Percentiles rank a stretch among this genome's conserved stretches.
Evolutionary conservation across 2,113 vertebrate genomes (phyloP).

Genomic region (Girardinichthys multiradiatus): DNA sequence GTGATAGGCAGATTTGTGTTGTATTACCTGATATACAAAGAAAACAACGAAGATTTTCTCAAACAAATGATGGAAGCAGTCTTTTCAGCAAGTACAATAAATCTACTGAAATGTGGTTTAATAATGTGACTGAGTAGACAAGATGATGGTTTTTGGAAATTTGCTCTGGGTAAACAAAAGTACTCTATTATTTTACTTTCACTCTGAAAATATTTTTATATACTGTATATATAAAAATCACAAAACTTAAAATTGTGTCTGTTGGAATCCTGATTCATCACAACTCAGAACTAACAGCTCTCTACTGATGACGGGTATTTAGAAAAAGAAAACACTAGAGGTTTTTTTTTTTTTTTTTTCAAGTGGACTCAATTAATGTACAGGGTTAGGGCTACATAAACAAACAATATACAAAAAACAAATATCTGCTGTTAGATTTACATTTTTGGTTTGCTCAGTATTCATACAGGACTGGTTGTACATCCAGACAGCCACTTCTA

Average conservation of each 20-base stretch:
- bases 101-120: neutral
- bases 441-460: too few species aligned
- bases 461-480: too few species aligned
- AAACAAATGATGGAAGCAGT: neutral
- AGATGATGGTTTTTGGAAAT: neutral
- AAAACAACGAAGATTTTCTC: slow-evolving; percentile 32
- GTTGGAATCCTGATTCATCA: neutral
- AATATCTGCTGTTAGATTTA: too few species aligned
- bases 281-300: neutral
- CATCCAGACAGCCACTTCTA: too few species aligned
- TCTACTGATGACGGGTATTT: neutral
- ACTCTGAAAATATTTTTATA: neutral
- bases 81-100: slow-evolving; percentile 24
- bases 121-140: neutral
- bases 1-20: slow-evolving; percentile 47
- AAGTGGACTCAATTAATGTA: too few species aligned
- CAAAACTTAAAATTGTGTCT: neutral
- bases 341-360: too few species aligned
- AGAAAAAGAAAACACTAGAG: neutral
- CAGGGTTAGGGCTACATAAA: too few species aligned
- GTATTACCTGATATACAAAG: slow-evolving; percentile 33
- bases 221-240: neutral
- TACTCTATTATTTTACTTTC: neutral
- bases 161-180: neutral
- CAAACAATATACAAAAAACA: too few species aligned